Base-by-base conservation (phyloP, 2,888 invertebrate species). In the Harpalus rubripes region DNA sequence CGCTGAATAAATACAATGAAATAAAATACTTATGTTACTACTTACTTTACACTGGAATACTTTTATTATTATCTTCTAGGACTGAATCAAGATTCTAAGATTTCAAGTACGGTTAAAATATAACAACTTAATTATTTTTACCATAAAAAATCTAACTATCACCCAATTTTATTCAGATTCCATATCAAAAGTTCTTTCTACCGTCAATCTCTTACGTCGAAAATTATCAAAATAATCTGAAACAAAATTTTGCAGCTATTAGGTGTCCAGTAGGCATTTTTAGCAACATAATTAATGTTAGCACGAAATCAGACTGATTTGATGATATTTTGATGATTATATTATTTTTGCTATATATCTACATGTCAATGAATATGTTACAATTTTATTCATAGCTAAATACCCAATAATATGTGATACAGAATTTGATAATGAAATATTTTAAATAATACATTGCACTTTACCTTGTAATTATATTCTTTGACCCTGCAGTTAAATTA, bases 101-200 rank as follows among this genome's bases (percentile, higher is more conserved):
- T 82, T 61, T 78, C 74, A 52, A 63, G 63, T 84, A 84, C 22
- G 61, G 16, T 78, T 65, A 84, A 84, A 84, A 84, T 84, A 84
- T 63, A 78, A 84, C 74, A 84, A 78, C 65, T 78, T 26, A 80
- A 15, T 80, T 58, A 32, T 59, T 84, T 32, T 84, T 85, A 85
- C 80, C 68, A 85, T 85, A 85, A 68, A 85, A 85, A 85, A 85
- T 80, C 85, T 85, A 85, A 41, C 85, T 85, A 85, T 85, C 85
- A 85, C 85, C 85, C 79, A 85, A 61, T 84, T 58, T 72, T 76
- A 84, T 84, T 85, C 85, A 80, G 68, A 68, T 80, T 79, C 72
- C 85, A 80, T 85, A 85, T 85, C 85, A 85, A 85, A 85, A 85
- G 65, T 72, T 81, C 74, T 39, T 39, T 59, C 82, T 82, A 82